These are phyloP conservation scores for Cerceris ruficornis DNA, from an alignment of 2,888 invertebrate genomes.

Conservation along the genomic window DNA sequence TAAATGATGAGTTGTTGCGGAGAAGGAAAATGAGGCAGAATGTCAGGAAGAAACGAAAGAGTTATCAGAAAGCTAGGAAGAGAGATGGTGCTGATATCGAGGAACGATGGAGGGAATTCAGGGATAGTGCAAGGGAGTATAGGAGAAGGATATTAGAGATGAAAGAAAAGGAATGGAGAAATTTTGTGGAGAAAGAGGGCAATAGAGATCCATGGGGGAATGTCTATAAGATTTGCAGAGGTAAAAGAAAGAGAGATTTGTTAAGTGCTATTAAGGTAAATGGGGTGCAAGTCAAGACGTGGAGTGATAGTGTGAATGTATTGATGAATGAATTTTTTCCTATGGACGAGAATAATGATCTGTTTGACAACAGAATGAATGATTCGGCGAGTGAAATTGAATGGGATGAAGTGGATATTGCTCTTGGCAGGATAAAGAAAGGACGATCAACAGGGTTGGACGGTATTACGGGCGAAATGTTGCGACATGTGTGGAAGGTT, in stretches of 20 bases:
- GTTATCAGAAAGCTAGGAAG: conserved; percentile 1
- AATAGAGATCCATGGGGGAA: conserved; percentile 11
- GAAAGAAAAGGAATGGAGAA: conserved; percentile 7
- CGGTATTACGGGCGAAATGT: conserved; percentile 8
- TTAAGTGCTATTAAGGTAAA: not conserved
- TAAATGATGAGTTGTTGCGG: not conserved
- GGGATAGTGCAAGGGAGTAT: not conserved
- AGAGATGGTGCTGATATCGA: not conserved
- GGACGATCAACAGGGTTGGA: conserved; percentile 11
- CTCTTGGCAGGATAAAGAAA: not conserved
- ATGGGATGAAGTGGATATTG: too few relatives aligned
- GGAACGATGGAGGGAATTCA: not conserved
- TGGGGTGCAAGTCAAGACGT: too few relatives aligned
- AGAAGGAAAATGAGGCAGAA: not conserved
- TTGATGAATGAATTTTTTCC: conserved; percentile 6
- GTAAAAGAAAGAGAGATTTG: not conserved
- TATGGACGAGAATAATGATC: not conserved
- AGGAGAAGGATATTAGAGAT: not conserved
- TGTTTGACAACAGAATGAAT: conserved; percentile 1
- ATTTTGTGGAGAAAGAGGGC: not conserved
- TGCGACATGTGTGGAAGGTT: not conserved
- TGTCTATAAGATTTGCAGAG: conserved; percentile 5
- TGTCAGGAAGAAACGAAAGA: not conserved
- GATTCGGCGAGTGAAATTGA: not conserved
- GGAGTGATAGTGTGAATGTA: conserved; percentile 6